Evolutionary conservation across 2,113 vertebrate genomes (phyloP), one percentile per base, ranked within the genome.

Genomic region (Hypomesus transpacificus): DNA sequence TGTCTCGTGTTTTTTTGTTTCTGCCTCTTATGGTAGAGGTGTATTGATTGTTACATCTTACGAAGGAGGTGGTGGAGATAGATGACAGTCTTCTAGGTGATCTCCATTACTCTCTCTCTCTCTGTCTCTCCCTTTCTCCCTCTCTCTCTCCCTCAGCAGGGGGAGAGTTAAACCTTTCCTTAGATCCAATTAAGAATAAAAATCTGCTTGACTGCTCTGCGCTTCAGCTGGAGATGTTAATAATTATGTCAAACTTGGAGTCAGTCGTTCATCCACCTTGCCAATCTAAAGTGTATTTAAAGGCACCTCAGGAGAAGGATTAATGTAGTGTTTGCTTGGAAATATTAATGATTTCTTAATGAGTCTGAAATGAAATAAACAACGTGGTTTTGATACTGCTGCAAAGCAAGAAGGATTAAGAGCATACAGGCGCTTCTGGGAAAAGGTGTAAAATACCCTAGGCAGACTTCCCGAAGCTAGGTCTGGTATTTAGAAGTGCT

Each of bases 311-410:
- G 14, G 69, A 67, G 75, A 61, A 34, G 64, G 57, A 72, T 77
- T 70, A 68, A 73, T 26, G 31, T 24, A 50, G 22, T 52, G 53
- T 75, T 70, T 57, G 50, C 28, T 57, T 14, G 31, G 31, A 70
- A 71, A 76, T 21, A 77, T 24, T 3, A 54, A 52, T 4, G 21
- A 54, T 54, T 14, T 63, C 21, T 71, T 71, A 71, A 71, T 53
- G 46, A 71, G 60, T 20, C 57, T 56, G 20, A 21, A 66, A 66
- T 20, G 20, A 59, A 50, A 46, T 26, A 22, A 73, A 66, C 53
- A 58, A n/a, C 13, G 20, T 18, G 8, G 26, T 52, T 17, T 17
- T 16, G 21, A 66, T 13, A 34, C 3, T 14, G 50, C 22, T 56
- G 51, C 16, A 17, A 72, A 56, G 28, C 11, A 54, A 64, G 34